phyloP scores from a whole-genome alignment of 2,888 invertebrate species.

The Drosophila leonis region DNA sequence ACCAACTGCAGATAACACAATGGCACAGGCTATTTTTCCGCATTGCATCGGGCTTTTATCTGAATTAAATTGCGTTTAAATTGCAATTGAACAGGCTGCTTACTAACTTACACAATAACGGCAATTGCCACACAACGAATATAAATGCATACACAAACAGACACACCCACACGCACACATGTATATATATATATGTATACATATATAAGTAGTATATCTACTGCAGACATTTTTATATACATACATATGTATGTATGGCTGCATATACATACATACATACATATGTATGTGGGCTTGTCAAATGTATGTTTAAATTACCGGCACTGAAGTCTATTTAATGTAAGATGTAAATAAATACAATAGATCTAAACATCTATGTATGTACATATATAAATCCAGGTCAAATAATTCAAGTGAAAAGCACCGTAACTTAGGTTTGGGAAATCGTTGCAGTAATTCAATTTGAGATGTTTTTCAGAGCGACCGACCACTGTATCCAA shows the following conservation, averaged over 20 bases:
- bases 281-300: no score
- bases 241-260: no score
- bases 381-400: background rate
- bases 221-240: background rate
- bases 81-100: conserved; percentile 5
- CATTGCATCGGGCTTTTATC: conserved; percentile 31
- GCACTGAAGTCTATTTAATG: background rate
- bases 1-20: conserved; percentile 18
- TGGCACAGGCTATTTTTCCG: conserved; percentile 3
- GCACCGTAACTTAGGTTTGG: background rate
- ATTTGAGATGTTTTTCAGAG: background rate
- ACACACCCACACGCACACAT: background rate
- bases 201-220: no score
- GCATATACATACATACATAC: no score
- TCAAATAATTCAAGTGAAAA: conserved; percentile 12
- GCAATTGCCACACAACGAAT: conserved; percentile 20
- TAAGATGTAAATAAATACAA: background rate
- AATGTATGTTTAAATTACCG: conserved; percentile 2
- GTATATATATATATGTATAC: background rate
- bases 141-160: background rate
- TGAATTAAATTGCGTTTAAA: conserved; percentile 34
- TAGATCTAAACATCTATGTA: background rate
- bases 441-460: background rate
- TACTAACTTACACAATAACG: conserved; percentile 8
- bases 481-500: background rate